Percentiles rank a stretch among this genome's conserved stretches.
Evolutionary conservation across 2,888 invertebrate genomes (phyloP).

Genomic region (Plebejus argus): DNA sequence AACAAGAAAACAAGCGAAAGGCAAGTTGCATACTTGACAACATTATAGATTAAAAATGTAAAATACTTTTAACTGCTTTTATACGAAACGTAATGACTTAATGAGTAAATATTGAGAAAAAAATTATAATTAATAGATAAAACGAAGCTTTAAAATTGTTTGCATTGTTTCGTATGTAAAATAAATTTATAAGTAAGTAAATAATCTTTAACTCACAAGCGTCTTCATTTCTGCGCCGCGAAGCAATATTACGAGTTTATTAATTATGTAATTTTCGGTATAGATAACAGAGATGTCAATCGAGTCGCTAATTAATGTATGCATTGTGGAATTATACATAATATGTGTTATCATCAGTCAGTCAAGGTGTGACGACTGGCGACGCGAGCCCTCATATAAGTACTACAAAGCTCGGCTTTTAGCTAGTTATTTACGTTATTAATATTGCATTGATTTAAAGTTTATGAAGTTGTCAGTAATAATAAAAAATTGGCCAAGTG

Average conservation of each 20-base stretch:
- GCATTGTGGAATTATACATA: too few relatives aligned
- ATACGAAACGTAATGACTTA: not conserved
- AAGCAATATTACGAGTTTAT: conserved; percentile 20
- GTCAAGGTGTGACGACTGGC: too few relatives aligned
- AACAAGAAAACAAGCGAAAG: not conserved
- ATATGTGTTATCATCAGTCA: too few relatives aligned
- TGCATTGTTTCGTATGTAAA: conserved; percentile 40
- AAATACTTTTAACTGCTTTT: not conserved
- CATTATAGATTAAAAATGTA: not conserved
- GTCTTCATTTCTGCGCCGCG: conserved; percentile 27
- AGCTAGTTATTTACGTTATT: too few relatives aligned
- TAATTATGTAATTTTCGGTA: conserved; percentile 19
- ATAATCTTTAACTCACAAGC: conserved; percentile 25
- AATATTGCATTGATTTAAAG: too few relatives aligned
- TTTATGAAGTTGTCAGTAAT: too few relatives aligned
- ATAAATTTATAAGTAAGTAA: not conserved
- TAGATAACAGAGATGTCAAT: not conserved
- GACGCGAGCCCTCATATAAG: too few relatives aligned
- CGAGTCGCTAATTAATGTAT: not conserved
- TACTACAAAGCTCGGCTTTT: too few relatives aligned
- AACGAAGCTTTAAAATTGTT: not conserved
- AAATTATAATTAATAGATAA: not conserved
- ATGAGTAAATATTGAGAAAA: not conserved
- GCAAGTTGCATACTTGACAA: not conserved
- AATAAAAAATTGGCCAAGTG: too few relatives aligned